Percentiles rank a stretch among this genome's conserved stretches.
phyloP scores from a whole-genome alignment of 2,888 invertebrate genomes.

The Augochlorella aurata region DNA sequence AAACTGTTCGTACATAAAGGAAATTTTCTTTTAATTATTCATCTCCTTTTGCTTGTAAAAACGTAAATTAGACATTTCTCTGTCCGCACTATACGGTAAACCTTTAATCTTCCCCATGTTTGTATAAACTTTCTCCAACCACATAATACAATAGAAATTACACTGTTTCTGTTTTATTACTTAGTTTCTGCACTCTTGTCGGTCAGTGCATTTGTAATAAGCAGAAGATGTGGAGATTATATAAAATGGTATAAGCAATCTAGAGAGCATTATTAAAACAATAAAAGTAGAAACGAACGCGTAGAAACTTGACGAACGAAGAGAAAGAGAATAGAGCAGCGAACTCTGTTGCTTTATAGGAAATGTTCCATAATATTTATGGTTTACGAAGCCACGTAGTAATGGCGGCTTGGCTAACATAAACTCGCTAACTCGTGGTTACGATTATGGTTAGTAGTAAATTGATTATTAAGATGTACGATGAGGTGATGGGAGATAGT shows the following conservation, averaged over 20 bases:
- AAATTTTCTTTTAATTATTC: too few relatives aligned
- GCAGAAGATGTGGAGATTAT: neutral
- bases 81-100: too few relatives aligned
- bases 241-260: neutral
- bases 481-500: conserved; percentile 71
- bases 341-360: conserved; percentile 58
- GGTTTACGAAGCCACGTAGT: conserved; percentile 73
- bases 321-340: conserved; percentile 27
- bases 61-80: too few relatives aligned
- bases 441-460: conserved; percentile 80
- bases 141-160: too few relatives aligned
- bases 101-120: too few relatives aligned
- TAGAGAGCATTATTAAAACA: neutral
- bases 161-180: too few relatives aligned
- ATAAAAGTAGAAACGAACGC: neutral
- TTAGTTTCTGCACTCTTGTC: neutral
- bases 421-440: conserved; percentile 79
- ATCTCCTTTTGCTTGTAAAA: too few relatives aligned
- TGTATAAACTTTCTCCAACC: too few relatives aligned
- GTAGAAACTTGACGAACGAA: conserved; percentile 14
- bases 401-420: conserved; percentile 69
- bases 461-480: conserved; percentile 81
- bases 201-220: neutral
- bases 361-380: conserved; percentile 74
- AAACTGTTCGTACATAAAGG: too few relatives aligned